Conservation (phyloP, 2,797 vertebrate species). For the Anomalospiza imberbis region DNA sequence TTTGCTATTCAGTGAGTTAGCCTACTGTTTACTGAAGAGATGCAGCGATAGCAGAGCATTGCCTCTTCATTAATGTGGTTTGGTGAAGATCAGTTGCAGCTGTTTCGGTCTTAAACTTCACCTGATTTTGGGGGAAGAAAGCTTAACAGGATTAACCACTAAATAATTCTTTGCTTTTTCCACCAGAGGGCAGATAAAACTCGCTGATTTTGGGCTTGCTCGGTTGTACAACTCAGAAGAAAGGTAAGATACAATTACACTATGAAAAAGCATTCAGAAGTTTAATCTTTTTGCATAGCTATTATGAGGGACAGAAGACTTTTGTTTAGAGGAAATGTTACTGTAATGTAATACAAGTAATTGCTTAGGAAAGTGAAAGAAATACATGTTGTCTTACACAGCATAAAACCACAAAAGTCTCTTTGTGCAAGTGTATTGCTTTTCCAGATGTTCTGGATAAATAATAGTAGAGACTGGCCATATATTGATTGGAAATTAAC, state of each 20-base stretch:
- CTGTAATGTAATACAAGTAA: background rate
- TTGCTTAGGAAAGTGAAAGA: background rate
- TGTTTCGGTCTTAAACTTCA: background rate
- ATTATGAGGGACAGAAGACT: background rate
- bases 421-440: background rate
- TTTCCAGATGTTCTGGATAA: background rate
- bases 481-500: background rate
- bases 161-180: constrained; percentile 65
- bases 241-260: constrained; percentile 71
- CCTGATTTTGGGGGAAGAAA: background rate
- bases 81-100: background rate
- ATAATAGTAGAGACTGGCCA: background rate
- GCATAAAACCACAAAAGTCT: background rate
- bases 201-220: constrained; percentile 84
- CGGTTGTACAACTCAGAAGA: constrained; percentile 84
- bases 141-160: background rate
- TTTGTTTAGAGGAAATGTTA: background rate
- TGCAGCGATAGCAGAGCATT: background rate
- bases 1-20: background rate
- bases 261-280: background rate
- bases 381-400: background rate
- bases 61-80: background rate
- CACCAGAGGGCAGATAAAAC: constrained; percentile 84
- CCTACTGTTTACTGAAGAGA: background rate
- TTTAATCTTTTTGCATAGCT: background rate